Evolutionary conservation across 2,888 invertebrate genomes (phyloP).

Genomic region (Allygus modestus): DNA sequence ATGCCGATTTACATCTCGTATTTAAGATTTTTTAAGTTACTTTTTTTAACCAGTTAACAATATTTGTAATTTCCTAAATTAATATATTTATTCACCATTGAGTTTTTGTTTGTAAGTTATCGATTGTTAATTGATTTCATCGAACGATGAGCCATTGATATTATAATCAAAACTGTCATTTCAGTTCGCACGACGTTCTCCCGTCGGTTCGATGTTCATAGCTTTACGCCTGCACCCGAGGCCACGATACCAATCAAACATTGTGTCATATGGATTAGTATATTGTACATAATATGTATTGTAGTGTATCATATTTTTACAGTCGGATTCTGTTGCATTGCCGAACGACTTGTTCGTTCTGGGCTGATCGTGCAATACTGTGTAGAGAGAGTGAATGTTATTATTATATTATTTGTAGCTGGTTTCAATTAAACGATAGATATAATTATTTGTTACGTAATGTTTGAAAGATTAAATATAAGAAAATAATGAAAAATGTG

Average conservation of each 20-base stretch:
- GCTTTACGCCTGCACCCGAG: slow-evolving; percentile 55
- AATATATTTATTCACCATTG: slow-evolving; percentile 30
- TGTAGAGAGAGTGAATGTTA: slow-evolving; percentile 59
- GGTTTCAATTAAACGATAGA: slow-evolving; percentile 64
- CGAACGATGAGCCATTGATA: slow-evolving; percentile 13
- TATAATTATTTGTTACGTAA: slow-evolving; percentile 65
- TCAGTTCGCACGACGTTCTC: slow-evolving; percentile 6
- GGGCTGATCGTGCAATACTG: slow-evolving; percentile 65
- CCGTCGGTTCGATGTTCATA: slow-evolving; percentile 28
- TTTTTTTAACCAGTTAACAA: slow-evolving; percentile 30
- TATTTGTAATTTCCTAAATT: not conserved
- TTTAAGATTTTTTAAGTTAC: not conserved
- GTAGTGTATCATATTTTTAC: slow-evolving; percentile 63
- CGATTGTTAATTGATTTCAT: not conserved
- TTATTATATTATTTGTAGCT: slow-evolving; percentile 63
- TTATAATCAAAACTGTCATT: slow-evolving; percentile 19
- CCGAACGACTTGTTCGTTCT: slow-evolving; percentile 57
- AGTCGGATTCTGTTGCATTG: slow-evolving; percentile 54
- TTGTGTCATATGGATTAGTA: slow-evolving; percentile 34
- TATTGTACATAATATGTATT: slow-evolving; percentile 60
- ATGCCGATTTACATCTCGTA: not conserved
- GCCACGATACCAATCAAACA: slow-evolving; percentile 53
- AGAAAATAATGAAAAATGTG: slow-evolving; percentile 57
- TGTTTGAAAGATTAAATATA: slow-evolving; percentile 65
- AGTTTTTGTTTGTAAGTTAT: slow-evolving; percentile 42